Percentiles rank a stretch among this genome's conserved stretches.
Conservation (phyloP, 1,140 invertebrate species). For the Bombus waltoni region DNA sequence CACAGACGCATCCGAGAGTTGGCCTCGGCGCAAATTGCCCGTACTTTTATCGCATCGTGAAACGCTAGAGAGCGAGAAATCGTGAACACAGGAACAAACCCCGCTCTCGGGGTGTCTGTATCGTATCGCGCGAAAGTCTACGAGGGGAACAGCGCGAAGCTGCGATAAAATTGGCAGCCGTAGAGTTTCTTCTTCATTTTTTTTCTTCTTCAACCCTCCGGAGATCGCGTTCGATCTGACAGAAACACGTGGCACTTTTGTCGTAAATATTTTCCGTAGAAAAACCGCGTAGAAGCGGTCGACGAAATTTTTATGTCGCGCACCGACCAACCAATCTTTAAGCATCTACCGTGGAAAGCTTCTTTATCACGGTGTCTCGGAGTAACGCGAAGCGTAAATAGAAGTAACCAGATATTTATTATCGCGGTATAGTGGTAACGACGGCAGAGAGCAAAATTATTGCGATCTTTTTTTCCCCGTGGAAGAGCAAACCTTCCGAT, state of each 20-base stretch:
- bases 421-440: background rate
- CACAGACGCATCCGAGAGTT: slow-evolving; percentile 6
- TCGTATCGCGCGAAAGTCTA: background rate
- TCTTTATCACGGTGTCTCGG: too few species aligned
- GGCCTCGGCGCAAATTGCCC: background rate
- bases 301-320: background rate
- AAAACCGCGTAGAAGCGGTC: background rate
- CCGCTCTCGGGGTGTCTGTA: background rate
- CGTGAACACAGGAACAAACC: slow-evolving; percentile 11
- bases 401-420: background rate
- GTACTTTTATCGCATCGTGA: slow-evolving; percentile 1
- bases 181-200: background rate
- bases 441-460: background rate
- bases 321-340: too few species aligned
- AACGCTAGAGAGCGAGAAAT: slow-evolving; percentile 9
- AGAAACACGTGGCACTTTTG: background rate
- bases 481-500: too few species aligned
- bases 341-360: too few species aligned
- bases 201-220: background rate
- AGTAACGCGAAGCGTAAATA: too few species aligned
- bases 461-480: background rate
- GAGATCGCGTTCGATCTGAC: background rate
- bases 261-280: too few species aligned
- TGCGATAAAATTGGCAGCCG: slow-evolving; percentile 2
- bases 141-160: too few species aligned